These are phyloP conservation scores for Galagoides demidoff DNA, from an alignment of 2,797 vertebrate genomes.

Conservation along the genomic window DNA sequence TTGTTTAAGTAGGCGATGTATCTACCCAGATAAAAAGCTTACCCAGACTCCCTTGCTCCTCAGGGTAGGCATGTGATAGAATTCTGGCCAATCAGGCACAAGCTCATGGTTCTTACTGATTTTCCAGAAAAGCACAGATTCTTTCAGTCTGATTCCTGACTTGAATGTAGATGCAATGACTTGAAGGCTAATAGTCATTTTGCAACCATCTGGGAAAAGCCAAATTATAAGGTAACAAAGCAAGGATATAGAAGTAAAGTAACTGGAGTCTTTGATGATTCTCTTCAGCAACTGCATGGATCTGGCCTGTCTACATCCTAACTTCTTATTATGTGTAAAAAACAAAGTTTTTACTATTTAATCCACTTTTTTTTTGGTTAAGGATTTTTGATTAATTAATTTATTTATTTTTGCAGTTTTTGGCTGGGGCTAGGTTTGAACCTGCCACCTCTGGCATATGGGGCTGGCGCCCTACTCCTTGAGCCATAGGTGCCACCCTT, in stretches of 20 bases:
- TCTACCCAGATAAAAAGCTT: not conserved
- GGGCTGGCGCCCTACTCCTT: too few species aligned
- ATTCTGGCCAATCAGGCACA: not conserved
- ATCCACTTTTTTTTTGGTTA: not conserved
- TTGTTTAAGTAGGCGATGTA: not conserved
- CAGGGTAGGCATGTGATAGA: not conserved
- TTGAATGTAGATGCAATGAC: not conserved
- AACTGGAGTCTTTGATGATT: not conserved
- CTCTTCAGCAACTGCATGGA: not conserved
- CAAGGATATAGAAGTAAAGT: not conserved
- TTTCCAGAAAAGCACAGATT: not conserved
- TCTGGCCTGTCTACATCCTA: not conserved
- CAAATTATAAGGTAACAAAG: not conserved
- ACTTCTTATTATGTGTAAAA: slow-evolving; percentile 2
- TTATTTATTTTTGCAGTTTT: too few species aligned
- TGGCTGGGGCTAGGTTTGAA: too few species aligned
- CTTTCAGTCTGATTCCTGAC: not conserved
- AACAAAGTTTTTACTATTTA: slow-evolving; percentile 13
- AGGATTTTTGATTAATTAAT: too few species aligned
- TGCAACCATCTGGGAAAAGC: not conserved
- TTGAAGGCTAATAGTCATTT: not conserved
- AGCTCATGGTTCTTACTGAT: not conserved
- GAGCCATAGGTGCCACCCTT: too few species aligned
- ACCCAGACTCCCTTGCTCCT: not conserved
- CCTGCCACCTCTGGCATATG: too few species aligned